Evolutionary conservation across 2,888 invertebrate species (phyloP), one percentile per base, ranked within the genome.

Genomic region (Perizoma flavofasciatum): DNA sequence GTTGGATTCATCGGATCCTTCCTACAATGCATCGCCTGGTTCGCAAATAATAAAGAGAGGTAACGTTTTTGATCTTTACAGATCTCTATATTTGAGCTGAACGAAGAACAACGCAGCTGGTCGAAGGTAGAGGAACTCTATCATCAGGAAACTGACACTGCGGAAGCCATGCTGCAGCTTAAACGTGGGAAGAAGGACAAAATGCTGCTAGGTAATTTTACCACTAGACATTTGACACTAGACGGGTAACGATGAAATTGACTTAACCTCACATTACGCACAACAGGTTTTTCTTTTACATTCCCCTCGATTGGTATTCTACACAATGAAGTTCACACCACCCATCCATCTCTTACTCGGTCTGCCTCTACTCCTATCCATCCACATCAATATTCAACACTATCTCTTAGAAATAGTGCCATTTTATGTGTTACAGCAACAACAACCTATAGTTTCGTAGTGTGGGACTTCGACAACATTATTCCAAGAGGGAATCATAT

Each of bases 131-230:
- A 93, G 59, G 94, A 94, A 55, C 83, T 97, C 41, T 93, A 94
- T 0, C 94, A 96, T 55, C 92, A 93, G 43, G 93, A 94, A 69
- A 95, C 95, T 11, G 96, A 97, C 60, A 93, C 94, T 0, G 95
- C 94, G 22, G 97, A 97, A 79, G 94, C 95, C 49, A 91, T 97
- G 80, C 88, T 97, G 47, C 97, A 97, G 79, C 85, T 98, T 55
- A 97, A 97, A 77, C 86, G 98, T 45, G 97, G 97, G 66, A 95
- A 95, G 72, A 94, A 96, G 53, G 97, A 98, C 79, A 94, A 94
- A 40, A 95, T 95, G 89, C 88, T 98, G 4, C 90, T 97, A 49
- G 98, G 97, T 85, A 92, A 89, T 9, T 6, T 1, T 9, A 4
- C 4, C 9, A 41, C n/a, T 7, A 45, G 6, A 45, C 0, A 10